A percentile compares a stretch with the other conserved stretches of the same genome.
phyloP scores from a whole-genome alignment of 2,113 vertebrate genomes.

The Grantiella picta region DNA sequence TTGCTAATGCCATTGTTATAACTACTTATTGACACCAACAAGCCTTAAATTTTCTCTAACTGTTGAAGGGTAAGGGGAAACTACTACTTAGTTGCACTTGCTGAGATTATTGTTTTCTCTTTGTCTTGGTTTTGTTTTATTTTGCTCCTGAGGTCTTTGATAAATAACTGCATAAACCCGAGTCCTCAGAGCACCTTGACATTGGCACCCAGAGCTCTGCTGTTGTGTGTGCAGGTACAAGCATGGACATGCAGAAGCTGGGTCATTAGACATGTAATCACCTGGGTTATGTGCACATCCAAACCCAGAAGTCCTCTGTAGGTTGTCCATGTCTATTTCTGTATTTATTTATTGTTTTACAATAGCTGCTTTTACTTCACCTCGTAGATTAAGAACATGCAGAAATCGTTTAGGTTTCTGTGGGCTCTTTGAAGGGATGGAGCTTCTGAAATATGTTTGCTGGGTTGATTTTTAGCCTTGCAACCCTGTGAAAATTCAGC shows the following conservation, averaged over 20 bases:
- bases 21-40: slow-evolving; percentile 61
- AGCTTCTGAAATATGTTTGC: slow-evolving; percentile 10
- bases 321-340: slow-evolving; percentile 18
- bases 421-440: slow-evolving; percentile 40
- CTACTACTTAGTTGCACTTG: not conserved
- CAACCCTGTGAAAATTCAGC: slow-evolving; percentile 13
- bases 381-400: not conserved
- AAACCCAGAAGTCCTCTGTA: slow-evolving; percentile 21
- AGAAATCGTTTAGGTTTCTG: not conserved
- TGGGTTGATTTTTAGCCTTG: slow-evolving; percentile 7
- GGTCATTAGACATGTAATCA: not conserved
- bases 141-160: not conserved
- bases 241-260: not conserved
- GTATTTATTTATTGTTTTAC: not conserved
- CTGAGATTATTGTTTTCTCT: not conserved
- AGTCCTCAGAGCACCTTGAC: slow-evolving; percentile 27
- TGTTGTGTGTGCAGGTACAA: not conserved
- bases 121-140: slow-evolving; percentile 7
- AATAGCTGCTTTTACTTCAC: slow-evolving; percentile 12
- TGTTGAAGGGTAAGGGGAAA: slow-evolving; percentile 48
- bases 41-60: slow-evolving; percentile 15
- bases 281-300: not conserved
- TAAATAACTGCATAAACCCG: not conserved
- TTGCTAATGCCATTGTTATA: slow-evolving; percentile 27
- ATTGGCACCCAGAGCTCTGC: not conserved